Base-by-base conservation (phyloP, 2,113 vertebrate species). In the Meriones unguiculatus region DNA sequence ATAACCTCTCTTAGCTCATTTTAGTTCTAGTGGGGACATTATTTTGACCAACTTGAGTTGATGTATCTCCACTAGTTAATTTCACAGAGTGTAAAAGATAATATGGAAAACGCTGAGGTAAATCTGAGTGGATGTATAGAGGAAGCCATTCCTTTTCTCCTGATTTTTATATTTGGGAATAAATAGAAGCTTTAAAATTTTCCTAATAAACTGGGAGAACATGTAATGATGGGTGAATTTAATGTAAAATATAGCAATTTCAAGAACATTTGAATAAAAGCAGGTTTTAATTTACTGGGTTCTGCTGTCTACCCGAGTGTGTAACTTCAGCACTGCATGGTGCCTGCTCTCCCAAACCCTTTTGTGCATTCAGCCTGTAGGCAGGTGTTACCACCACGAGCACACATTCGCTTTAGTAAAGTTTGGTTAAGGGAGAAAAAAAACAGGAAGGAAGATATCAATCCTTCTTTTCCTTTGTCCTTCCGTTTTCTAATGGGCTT, bases 301-400 rank as follows among this genome's bases (percentile, higher is more conserved):
- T 46, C 46, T 38, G 1, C 4, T 84, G 32, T 57, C 7, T 2
- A 0, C 10, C 8, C 75, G 28, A 1, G 10, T 14, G 5, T 52
- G 25, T 22, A 25, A 46, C 7, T 52, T 78, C 13, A 30, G 17
- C 59, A 28, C 1, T 86, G 10, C 5, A 10, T 14, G 2, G 2
- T 62, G 46, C 94, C 65, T 59, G 57, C 17, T 8, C 46, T 9
- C 57, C 2, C 4, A 50, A 35, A 4, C 30, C 46, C n/a, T 22
- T 46, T 52, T 41, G 10, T 41, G 52, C 8, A 15, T 4, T 72
- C 15, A 50, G 22, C 32, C 54, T 78, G 8, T 4, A 86, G 3
- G 7, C 73, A 30, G 35, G 2, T 41, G 32, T n/a, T 70, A 28
- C 10, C 52, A 2, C 11, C 2, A 5, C 2, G 1, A 64, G 30